Conservation (phyloP, 2,113 vertebrate species). For the Zapus hudsonius region DNA sequence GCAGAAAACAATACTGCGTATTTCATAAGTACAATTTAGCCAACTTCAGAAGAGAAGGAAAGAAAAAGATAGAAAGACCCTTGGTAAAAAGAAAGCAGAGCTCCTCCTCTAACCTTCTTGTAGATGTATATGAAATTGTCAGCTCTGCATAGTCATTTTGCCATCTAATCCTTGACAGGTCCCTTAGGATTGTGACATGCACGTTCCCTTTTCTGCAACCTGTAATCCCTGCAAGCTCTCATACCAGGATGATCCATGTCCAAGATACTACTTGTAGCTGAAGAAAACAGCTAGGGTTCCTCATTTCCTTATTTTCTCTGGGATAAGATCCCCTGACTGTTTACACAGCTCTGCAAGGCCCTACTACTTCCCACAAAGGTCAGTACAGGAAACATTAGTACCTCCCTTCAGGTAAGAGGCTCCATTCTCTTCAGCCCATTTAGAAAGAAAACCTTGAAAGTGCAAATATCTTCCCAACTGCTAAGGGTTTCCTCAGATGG, state of each 20-base stretch:
- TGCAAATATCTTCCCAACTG: not conserved
- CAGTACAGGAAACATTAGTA: no score
- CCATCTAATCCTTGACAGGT: not conserved
- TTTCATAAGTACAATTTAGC: not conserved
- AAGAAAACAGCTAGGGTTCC: not conserved
- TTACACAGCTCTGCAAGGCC: no score
- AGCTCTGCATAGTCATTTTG: not conserved
- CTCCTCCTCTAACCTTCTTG: not conserved
- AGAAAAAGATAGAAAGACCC: not conserved
- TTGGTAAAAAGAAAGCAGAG: not conserved
- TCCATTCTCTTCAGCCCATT: not conserved
- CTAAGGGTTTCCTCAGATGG: not conserved
- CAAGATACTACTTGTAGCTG: not conserved
- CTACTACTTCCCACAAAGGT: fast-evolving
- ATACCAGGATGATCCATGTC: not conserved
- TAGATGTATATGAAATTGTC: not conserved
- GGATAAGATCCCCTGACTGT: fast-evolving
- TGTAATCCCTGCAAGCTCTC: not conserved
- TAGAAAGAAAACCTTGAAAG: not conserved
- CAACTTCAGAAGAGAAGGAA: not conserved
- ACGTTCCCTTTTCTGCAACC: not conserved
- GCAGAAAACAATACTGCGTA: not conserved
- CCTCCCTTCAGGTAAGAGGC: not conserved
- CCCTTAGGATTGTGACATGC: not conserved
- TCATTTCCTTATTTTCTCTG: not conserved